These are phyloP conservation scores for Fragum fragum DNA, from an alignment of 2,888 invertebrate genomes.

Conservation along the genomic window DNA sequence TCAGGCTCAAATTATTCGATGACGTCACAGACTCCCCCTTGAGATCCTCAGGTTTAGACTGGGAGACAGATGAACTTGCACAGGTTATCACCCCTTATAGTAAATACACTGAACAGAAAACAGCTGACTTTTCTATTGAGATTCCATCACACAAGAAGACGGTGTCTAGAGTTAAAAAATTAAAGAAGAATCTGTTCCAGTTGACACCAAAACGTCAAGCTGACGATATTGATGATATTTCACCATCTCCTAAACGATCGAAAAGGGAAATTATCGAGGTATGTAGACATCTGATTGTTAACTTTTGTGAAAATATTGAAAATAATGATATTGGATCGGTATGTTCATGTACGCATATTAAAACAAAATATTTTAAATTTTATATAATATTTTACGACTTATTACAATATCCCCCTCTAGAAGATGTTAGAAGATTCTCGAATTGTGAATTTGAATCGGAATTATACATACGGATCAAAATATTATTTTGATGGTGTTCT, in stretches of 20 bases:
- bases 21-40: conserved; percentile 24
- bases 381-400: too few species aligned
- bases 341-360: too few species aligned
- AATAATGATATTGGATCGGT: too few species aligned
- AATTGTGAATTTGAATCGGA: too few species aligned
- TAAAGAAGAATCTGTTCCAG: conserved; percentile 46
- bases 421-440: too few species aligned
- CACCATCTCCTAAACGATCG: background rate
- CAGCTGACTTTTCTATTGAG: conserved; percentile 30
- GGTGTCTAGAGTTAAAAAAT: background rate
- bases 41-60: conserved; percentile 10
- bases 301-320: too few species aligned
- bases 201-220: conserved; percentile 36
- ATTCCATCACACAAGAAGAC: background rate
- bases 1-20: conserved; percentile 33
- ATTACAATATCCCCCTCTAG: too few species aligned
- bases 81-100: conserved; percentile 15
- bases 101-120: conserved; percentile 33
- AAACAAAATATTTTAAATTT: too few species aligned
- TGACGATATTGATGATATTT: conserved; percentile 29
- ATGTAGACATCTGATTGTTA: too few species aligned
- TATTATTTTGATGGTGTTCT: too few species aligned
- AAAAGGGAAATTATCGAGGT: too few species aligned
- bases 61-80: background rate
- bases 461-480: too few species aligned